Percentiles rank a stretch among this genome's conserved stretches.
These are phyloP conservation scores for Hedya salicella DNA, from an alignment of 2,888 invertebrate genomes.

Conservation along the genomic window DNA sequence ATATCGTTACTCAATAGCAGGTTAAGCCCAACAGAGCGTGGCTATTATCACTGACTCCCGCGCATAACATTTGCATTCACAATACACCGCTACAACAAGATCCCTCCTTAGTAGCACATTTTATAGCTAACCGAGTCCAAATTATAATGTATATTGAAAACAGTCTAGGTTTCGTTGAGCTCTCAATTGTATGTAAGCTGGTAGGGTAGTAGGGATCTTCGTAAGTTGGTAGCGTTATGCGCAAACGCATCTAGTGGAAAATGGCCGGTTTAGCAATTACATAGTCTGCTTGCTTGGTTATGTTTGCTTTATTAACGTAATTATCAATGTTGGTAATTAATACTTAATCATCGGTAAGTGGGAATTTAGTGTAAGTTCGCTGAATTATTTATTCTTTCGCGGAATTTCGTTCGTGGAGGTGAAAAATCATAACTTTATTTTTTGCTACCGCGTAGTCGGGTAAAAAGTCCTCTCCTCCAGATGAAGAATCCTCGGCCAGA, in stretches of 20 bases:
- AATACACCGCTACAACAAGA: not conserved
- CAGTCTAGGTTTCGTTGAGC: constrained; percentile 9
- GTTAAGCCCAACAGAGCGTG: constrained; percentile 28
- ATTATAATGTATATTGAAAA: not conserved
- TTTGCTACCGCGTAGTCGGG: no score
- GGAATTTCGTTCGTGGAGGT: no score
- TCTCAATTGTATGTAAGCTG: not conserved
- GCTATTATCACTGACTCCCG: constrained; percentile 23
- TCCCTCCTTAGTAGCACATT: not conserved
- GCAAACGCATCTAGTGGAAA: constrained; percentile 37
- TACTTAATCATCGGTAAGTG: constrained; percentile 11
- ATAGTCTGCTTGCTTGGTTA: constrained; percentile 31
- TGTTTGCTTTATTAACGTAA: constrained; percentile 39
- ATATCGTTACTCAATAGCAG: constrained; percentile 33
- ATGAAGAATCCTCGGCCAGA: no score
- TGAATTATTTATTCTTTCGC: constrained; percentile 21
- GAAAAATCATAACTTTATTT: no score
- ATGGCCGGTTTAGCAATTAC: constrained; percentile 43
- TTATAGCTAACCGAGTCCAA: not conserved
- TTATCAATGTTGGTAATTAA: constrained; percentile 20
- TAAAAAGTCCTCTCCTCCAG: no score
- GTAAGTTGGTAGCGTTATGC: constrained; percentile 25
- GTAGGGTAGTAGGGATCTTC: not conserved
- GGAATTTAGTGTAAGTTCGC: not conserved
- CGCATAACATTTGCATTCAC: constrained; percentile 27